Percentiles rank a stretch among this genome's conserved stretches.
phyloP scores from a whole-genome alignment of 2,113 vertebrate species.

The Aspidoscelis tigris region DNA sequence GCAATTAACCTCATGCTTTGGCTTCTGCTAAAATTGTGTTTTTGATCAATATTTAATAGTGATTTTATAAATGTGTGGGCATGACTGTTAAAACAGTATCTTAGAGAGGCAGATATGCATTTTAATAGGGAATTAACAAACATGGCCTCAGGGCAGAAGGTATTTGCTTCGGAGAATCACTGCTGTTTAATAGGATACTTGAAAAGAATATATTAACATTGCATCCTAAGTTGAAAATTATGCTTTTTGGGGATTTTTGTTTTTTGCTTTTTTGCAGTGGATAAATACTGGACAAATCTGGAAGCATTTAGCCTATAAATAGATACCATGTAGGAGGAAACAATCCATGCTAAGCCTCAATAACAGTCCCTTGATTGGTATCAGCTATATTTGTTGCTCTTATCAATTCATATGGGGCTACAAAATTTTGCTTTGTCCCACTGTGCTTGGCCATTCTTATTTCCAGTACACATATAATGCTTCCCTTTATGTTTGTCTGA shows the following conservation, averaged over 20 bases:
- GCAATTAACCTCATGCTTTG: constrained; percentile 54
- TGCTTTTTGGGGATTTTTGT: background rate
- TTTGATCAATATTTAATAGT: constrained; percentile 65
- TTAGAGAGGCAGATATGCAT: constrained; percentile 52
- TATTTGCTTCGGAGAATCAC: constrained; percentile 59
- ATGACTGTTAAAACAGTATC: constrained; percentile 55
- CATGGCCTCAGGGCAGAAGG: constrained; percentile 42
- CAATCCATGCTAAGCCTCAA: no score
- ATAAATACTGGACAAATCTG: background rate
- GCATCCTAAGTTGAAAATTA: constrained; percentile 52
- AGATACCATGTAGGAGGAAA: background rate
- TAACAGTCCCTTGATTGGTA: no score
- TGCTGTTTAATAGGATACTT: constrained; percentile 57
- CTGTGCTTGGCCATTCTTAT: background rate
- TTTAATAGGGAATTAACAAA: constrained; percentile 71
- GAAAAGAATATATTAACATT: constrained; percentile 39
- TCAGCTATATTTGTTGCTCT: no score
- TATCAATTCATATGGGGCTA: no score
- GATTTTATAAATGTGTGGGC: constrained; percentile 59
- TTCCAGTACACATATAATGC: background rate
- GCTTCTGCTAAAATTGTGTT: constrained; percentile 37
- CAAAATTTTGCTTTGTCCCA: background rate
- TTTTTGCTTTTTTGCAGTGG: background rate
- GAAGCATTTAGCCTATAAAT: background rate
- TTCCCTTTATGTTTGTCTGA: no score